phyloP scores from a whole-genome alignment of 2,888 invertebrate species.

The Parnassius mnemosyne region DNA sequence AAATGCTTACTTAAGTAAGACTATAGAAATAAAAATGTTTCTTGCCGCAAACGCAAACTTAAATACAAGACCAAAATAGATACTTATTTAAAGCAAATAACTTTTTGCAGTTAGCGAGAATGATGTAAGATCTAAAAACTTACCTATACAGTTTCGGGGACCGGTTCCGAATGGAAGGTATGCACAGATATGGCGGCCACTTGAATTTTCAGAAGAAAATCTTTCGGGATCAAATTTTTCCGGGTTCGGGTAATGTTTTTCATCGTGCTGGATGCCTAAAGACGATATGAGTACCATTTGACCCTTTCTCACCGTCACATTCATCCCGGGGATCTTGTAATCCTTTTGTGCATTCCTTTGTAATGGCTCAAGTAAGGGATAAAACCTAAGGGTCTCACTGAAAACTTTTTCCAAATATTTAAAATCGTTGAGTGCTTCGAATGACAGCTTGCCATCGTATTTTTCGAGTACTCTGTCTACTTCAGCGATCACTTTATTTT shows the following conservation, averaged over 20 bases:
- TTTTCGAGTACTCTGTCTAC: constrained; percentile 47
- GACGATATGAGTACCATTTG: constrained; percentile 48
- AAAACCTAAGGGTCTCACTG: constrained; percentile 61
- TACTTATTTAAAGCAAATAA: no score
- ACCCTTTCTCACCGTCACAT: constrained; percentile 52
- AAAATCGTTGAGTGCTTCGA: constrained; percentile 57
- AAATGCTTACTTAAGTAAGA: no score
- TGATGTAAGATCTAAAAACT: no score
- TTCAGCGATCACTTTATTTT: constrained; percentile 49
- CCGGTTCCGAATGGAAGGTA: constrained; percentile 66
- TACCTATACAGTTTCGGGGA: constrained; percentile 43
- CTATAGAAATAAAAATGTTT: no score
- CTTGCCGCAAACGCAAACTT: constrained; percentile 44
- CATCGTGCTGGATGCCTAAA: constrained; percentile 62
- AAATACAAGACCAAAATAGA: constrained; percentile 38
- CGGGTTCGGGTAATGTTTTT: constrained; percentile 61
- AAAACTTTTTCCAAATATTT: constrained; percentile 60
- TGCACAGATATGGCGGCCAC: constrained; percentile 49
- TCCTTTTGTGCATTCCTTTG: constrained; percentile 50
- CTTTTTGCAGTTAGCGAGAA: no score
- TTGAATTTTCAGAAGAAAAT: constrained; percentile 52
- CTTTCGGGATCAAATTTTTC: constrained; percentile 69
- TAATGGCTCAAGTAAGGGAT: constrained; percentile 61
- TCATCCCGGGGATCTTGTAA: constrained; percentile 54
- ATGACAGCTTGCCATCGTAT: constrained; percentile 50